These are phyloP conservation scores for Oreonectes daqikongensis DNA, from an alignment of 2,797 vertebrate genomes.

Conservation along the genomic window DNA sequence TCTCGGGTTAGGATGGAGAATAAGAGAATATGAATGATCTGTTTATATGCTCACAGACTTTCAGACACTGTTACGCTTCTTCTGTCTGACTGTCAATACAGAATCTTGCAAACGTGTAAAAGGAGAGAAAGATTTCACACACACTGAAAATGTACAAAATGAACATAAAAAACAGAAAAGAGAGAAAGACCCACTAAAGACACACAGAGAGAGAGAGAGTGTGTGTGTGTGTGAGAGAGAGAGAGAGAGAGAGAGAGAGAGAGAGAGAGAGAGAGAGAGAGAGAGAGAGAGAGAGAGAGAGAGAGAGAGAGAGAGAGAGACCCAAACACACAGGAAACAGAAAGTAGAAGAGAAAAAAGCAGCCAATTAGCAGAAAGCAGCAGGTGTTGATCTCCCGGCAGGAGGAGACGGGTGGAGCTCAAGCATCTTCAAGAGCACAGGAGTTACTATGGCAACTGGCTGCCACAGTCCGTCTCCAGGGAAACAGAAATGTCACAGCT, in stretches of 20 bases:
- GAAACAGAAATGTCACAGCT: constrained; percentile 84
- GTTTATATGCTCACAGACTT: neutral
- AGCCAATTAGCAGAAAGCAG: constrained; percentile 82
- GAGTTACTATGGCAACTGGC: constrained; percentile 89
- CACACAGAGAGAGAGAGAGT: no score
- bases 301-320: neutral
- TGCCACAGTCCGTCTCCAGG: constrained; percentile 85
- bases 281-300: constrained; percentile 59
- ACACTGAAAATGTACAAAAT: no score
- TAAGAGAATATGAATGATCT: constrained; percentile 18
- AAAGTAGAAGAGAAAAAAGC: constrained; percentile 67
- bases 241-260: no score
- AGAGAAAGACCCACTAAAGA: no score
- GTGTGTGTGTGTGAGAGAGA: no score
- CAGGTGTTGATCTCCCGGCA: constrained; percentile 73
- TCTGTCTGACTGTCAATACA: no score
- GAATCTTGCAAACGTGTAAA: no score
- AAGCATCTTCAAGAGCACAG: constrained; percentile 78
- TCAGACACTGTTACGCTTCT: no score
- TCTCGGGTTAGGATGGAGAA: constrained; percentile 15
- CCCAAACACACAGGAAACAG: constrained; percentile 47
- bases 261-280: no score
- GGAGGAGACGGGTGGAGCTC: constrained; percentile 66
- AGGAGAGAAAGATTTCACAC: no score
- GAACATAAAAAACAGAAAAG: no score